Percentiles rank a stretch among this genome's conserved stretches.
These are phyloP conservation scores for Troides helena DNA, from an alignment of 2,888 invertebrate species.

Conservation along the genomic window DNA sequence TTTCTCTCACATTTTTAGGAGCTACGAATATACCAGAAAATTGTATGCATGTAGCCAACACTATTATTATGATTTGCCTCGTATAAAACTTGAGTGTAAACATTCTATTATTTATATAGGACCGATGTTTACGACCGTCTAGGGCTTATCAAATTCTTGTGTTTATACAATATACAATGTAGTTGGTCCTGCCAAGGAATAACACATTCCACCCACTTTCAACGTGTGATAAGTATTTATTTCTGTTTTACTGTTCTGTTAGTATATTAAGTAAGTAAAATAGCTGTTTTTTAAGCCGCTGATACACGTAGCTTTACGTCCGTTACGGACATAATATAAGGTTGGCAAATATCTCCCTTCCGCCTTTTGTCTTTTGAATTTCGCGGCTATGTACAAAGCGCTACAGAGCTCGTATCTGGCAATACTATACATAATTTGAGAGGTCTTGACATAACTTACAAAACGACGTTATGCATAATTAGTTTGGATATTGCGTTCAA, in stretches of 20 bases:
- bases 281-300: background rate
- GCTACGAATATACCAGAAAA: background rate
- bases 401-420: too few species aligned
- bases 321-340: background rate
- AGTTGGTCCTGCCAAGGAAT: constrained; percentile 25
- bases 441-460: too few species aligned
- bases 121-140: constrained; percentile 29
- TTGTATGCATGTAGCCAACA: background rate
- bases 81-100: constrained; percentile 24
- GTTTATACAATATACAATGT: constrained; percentile 30
- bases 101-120: constrained; percentile 30
- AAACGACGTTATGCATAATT: too few species aligned
- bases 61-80: constrained; percentile 21
- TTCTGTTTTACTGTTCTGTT: background rate
- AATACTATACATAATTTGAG: too few species aligned
- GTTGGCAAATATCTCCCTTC: too few species aligned
- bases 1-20: background rate
- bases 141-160: constrained; percentile 30
- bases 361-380: too few species aligned
- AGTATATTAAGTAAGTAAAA: background rate
- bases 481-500: too few species aligned
- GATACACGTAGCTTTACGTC: background rate
- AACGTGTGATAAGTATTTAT: constrained; percentile 10
- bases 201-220: constrained; percentile 27
- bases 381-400: too few species aligned